Percentiles rank a stretch among this genome's conserved stretches.
phyloP scores from a whole-genome alignment of 1,140 invertebrate species.

The Acromyrmex heyeri region DNA sequence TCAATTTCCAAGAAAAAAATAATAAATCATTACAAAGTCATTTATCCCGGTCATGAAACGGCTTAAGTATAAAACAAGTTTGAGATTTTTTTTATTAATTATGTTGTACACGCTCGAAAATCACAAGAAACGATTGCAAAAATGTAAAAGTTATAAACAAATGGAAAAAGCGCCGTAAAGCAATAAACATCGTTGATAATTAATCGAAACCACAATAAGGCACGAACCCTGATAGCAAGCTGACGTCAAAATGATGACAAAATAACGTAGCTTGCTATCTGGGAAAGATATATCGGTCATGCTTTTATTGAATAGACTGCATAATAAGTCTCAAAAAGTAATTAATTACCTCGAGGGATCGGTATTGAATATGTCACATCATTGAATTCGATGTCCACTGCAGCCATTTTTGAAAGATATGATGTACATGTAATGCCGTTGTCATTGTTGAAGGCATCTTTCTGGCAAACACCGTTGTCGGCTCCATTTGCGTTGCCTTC shows the following conservation, averaged over 20 bases:
- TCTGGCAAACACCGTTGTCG: background rate
- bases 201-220: no score
- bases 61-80: background rate
- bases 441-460: background rate
- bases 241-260: no score
- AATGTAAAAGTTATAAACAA: no score
- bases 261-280: no score
- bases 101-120: no score
- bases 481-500: background rate
- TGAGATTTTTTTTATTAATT: background rate
- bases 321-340: background rate
- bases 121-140: no score
- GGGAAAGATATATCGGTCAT: no score
- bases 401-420: conserved; percentile 81
- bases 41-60: background rate
- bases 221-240: no score
- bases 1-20: background rate
- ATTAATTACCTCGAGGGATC: conserved; percentile 87
- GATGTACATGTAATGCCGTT: conserved; percentile 18
- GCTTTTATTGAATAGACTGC: no score
- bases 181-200: no score
- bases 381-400: conserved; percentile 91
- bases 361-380: conserved; percentile 90
- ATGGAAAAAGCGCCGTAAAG: no score
- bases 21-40: background rate